These are phyloP conservation scores for Acromyrmex heyeri DNA, from an alignment of 1,140 invertebrate genomes.

Conservation along the genomic window DNA sequence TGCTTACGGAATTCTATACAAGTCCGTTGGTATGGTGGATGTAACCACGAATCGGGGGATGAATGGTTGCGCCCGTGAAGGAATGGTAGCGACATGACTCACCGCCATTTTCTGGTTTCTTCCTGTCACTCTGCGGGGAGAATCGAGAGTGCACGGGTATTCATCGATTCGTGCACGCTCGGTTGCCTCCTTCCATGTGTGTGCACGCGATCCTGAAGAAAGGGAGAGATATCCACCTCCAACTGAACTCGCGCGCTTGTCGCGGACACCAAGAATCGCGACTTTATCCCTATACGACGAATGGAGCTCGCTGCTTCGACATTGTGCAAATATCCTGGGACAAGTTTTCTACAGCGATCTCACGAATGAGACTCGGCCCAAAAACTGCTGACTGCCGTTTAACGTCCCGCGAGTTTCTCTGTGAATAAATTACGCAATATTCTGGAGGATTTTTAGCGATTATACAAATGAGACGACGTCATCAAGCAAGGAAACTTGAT, in stretches of 20 bases:
- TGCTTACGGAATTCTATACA: constrained; percentile 47
- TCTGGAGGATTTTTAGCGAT: not conserved
- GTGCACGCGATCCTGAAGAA: constrained; percentile 21
- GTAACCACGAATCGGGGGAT: constrained; percentile 25
- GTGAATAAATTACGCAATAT: not conserved
- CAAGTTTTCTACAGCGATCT: constrained; percentile 14
- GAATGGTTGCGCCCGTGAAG: constrained; percentile 27
- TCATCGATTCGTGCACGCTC: constrained; percentile 54
- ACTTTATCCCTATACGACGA: constrained; percentile 28
- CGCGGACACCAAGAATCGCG: constrained; percentile 14
- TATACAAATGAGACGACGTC: not conserved
- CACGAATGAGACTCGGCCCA: not conserved
- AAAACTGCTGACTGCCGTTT: constrained; percentile 16
- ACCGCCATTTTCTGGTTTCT: constrained; percentile 57
- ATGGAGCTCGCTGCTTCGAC: constrained; percentile 1
- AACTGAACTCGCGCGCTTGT: not conserved
- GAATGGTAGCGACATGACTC: constrained; percentile 44
- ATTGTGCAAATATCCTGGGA: constrained; percentile 11
- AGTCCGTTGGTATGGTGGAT: not conserved
- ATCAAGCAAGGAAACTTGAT: not conserved
- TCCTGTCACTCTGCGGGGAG: constrained; percentile 10
- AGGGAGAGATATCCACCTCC: constrained; percentile 16
- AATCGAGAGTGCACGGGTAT: constrained; percentile 49
- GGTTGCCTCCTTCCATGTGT: not conserved
- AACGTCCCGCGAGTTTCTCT: not conserved